Base-by-base conservation (phyloP, 2,888 invertebrate species). In the Spilarctia lutea region DNA sequence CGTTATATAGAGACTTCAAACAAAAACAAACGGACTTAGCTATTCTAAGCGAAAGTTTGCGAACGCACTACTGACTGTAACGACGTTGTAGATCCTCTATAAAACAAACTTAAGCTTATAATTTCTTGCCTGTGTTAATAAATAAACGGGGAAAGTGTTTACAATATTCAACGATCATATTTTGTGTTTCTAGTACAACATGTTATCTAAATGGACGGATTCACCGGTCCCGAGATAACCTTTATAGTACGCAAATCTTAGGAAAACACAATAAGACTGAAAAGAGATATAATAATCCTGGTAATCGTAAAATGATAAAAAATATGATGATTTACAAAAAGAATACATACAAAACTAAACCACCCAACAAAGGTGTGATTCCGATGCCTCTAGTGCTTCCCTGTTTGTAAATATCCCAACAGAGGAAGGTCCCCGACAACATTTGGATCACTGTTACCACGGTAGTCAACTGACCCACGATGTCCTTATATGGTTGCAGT, bases 371-470 rank as follows among this genome's bases (percentile, higher is more conserved):
- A 0, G 98, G 97, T 90, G 96, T 96, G 42, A 97, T 94, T 68
- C 97, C 96, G 80, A 97, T 96, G 73, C 97, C 97, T 85, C 96
- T 96, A 0, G 98, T 97, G 84, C 94, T 96, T 33, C 97, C 96
- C 87, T 97, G 97, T 85, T 97, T 97, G 78, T 97, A 96, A 80
- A 98, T 97, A 88, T 98, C 97, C 89, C 96, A 97, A 89, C 98
- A 97, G 78, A 98, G 96, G 88, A 97, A 96, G 88, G 96, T 96
- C 86, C 98, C 98, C 42, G 98, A 97, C 87, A 98, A 97, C 96
- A 98, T 98, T 91, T 98, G 98, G 0, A 96, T 97, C 84, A 98
- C 97, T 35, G 98, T 98, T 39, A 98, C 96, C 75, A 97, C 92
- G 79, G 97, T 97, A 60, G 98, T 98, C 72, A 97, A 92, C 74